A percentile compares a stretch with the other conserved stretches of the same genome.
These are phyloP conservation scores for Falco berigora DNA, from an alignment of 2,797 vertebrate species.

Conservation along the genomic window DNA sequence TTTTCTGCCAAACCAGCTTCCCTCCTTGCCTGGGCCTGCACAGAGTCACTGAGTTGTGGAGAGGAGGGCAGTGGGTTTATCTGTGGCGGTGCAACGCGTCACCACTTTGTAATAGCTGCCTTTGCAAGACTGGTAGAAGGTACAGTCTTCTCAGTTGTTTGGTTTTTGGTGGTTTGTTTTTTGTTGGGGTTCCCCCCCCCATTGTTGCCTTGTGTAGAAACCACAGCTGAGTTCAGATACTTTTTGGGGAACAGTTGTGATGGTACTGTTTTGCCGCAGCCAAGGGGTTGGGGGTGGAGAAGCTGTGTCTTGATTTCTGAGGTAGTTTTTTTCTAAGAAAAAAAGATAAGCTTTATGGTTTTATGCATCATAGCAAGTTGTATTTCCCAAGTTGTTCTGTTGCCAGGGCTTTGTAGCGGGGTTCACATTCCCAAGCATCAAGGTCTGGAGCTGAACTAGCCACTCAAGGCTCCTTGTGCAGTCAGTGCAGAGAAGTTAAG, in stretches of 20 bases:
- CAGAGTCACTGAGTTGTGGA: not conserved
- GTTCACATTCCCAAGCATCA: not conserved
- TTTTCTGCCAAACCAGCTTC: not conserved
- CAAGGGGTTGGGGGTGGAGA: not conserved
- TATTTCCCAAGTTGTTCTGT: not conserved
- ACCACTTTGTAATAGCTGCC: not conserved
- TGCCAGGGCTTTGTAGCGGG: not conserved
- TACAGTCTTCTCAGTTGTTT: no score
- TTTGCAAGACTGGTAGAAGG: not conserved
- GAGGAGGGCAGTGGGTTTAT: not conserved
- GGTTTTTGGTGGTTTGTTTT: no score
- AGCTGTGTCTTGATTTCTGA: not conserved
- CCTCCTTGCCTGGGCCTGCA: not conserved
- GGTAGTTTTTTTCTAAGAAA: not conserved
- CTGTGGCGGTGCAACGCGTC: not conserved
- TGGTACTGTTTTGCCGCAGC: not conserved
- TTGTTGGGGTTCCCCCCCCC: not conserved
- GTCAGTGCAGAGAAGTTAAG: not conserved
- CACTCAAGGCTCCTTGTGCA: not conserved
- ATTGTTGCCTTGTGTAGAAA: not conserved
- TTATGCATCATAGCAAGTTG: not conserved
- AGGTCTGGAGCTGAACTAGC: not conserved
- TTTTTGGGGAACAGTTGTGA: not conserved
- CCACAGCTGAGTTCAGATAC: not conserved
- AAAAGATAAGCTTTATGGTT: not conserved